Evolutionary conservation across 1,140 invertebrate genomes (phyloP).

Genomic region (Paraescarpia echinospica): DNA sequence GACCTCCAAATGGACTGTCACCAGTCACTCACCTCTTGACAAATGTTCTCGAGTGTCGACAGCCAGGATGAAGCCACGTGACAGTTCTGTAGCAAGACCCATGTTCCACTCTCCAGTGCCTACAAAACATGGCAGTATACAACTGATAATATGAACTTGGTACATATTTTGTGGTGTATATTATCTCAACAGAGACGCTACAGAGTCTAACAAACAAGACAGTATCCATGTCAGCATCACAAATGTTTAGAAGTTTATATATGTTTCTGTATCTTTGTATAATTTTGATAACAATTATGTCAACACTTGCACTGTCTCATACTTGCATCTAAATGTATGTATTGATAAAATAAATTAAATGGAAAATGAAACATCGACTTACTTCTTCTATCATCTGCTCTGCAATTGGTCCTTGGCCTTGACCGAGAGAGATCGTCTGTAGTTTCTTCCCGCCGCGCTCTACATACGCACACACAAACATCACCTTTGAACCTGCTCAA

Average conservation of each 20-base stretch:
- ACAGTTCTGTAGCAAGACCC: constrained; percentile 60
- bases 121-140: constrained; percentile 24
- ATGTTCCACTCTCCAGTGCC: constrained; percentile 53
- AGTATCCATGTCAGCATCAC: neutral
- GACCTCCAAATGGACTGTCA: too few relatives aligned
- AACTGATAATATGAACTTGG: too few relatives aligned
- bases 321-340: neutral
- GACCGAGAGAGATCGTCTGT: constrained; percentile 55
- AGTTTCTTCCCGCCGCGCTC: constrained; percentile 47
- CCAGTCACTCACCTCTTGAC: constrained; percentile 63
- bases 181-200: neutral
- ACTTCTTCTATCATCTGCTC: constrained; percentile 55
- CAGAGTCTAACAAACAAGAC: neutral
- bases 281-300: too few relatives aligned
- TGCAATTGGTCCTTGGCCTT: constrained; percentile 58
- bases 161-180: too few relatives aligned
- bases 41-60: constrained; percentile 55
- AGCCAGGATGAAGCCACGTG: constrained; percentile 58
- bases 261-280: too few relatives aligned
- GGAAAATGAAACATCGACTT: constrained; percentile 15
- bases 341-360: too few relatives aligned
- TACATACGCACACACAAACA: constrained; percentile 17
- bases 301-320: too few relatives aligned
- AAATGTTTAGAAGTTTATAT: too few relatives aligned
- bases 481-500: neutral